Evolutionary conservation across 2,888 invertebrate species (phyloP).

Genomic region (Seira ritae): DNA sequence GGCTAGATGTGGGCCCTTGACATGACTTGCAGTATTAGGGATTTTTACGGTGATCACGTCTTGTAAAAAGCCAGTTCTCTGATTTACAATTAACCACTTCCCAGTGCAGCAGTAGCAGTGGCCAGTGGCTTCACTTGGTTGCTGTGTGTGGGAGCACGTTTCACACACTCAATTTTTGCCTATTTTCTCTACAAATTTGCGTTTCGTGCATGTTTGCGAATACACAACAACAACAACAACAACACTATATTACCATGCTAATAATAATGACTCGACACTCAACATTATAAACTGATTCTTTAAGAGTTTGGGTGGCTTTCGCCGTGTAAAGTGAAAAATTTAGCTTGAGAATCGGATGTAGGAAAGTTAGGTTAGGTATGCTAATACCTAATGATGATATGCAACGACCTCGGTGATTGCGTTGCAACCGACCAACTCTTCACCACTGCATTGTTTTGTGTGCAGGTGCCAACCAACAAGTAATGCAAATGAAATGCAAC

Average conservation of each 20-base stretch:
- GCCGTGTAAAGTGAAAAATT: background rate
- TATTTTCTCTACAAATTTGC: too few species aligned
- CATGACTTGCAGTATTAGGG: background rate
- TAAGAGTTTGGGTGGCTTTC: background rate
- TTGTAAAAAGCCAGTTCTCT: conserved; percentile 44
- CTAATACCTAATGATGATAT: too few species aligned
- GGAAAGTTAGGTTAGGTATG: too few species aligned
- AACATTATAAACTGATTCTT: background rate
- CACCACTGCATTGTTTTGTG: too few species aligned
- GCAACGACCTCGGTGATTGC: too few species aligned
- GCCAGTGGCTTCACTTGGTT: too few species aligned
- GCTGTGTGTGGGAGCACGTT: conserved; percentile 13
- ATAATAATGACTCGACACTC: conserved; percentile 21
- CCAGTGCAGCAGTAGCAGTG: too few species aligned
- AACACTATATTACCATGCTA: too few species aligned
- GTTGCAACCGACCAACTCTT: too few species aligned
- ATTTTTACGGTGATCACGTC: conserved; percentile 26
- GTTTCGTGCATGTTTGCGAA: background rate
- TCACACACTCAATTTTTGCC: background rate
- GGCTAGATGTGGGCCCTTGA: conserved; percentile 10
- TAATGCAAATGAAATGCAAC: too few species aligned
- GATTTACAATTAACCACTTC: conserved; percentile 46
- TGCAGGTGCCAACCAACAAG: too few species aligned
- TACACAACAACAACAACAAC: too few species aligned
- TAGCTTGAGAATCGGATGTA: background rate